A percentile compares a stretch with the other conserved stretches of the same genome.
These are phyloP conservation scores for Macaca nemestrina DNA, from an alignment of 2,113 vertebrate genomes.

Conservation along the genomic window DNA sequence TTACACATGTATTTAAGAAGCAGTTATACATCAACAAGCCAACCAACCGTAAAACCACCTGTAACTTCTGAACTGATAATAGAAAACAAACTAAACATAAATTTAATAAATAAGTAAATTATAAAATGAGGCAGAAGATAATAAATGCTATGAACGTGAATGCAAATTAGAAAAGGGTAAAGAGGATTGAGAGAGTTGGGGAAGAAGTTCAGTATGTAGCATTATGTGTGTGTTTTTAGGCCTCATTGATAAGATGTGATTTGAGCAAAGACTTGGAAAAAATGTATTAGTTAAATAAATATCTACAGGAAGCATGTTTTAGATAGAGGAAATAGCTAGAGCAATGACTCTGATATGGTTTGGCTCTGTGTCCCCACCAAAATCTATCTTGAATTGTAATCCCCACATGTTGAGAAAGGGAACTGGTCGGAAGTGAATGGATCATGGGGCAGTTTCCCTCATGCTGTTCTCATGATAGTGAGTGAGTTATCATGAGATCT, in stretches of 20 bases:
- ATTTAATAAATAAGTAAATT: neutral
- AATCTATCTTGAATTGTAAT: too few species aligned
- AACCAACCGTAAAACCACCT: neutral
- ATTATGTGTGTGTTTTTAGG: neutral
- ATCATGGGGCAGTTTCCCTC: too few species aligned
- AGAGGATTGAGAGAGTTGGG: neutral
- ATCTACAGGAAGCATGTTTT: neutral
- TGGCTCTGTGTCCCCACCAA: too few species aligned
- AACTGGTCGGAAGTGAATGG: too few species aligned
- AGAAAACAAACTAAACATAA: neutral
- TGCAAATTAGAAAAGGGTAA: neutral
- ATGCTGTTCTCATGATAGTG: too few species aligned
- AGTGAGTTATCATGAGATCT: too few species aligned
- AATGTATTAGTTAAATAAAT: neutral
- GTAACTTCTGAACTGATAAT: neutral
- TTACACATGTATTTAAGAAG: neutral
- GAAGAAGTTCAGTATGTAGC: neutral
- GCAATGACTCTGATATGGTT: neutral
- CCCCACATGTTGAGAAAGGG: too few species aligned
- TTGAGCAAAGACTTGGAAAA: neutral
- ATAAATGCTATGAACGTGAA: neutral
- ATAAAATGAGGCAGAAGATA: neutral
- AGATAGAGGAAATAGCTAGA: neutral
- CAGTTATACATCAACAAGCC: neutral
- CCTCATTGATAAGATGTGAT: neutral